These are phyloP conservation scores for Ctenopoma kingsleyae DNA, from an alignment of 2,797 vertebrate species.

Conservation along the genomic window DNA sequence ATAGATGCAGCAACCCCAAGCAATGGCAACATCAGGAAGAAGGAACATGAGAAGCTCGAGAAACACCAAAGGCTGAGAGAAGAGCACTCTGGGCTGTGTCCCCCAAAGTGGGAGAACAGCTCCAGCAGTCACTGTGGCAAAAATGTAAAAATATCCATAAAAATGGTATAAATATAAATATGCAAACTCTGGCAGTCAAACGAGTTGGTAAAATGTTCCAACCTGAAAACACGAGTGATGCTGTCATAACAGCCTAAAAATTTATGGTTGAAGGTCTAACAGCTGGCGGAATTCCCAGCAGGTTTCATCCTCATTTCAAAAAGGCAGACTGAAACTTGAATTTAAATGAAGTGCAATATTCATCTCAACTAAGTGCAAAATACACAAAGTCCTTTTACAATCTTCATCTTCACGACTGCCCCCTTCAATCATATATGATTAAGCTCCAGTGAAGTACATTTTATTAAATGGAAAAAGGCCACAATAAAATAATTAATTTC, in stretches of 20 bases:
- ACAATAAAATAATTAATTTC: conserved; percentile 51
- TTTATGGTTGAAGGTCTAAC: conserved; percentile 29
- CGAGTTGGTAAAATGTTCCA: conserved; percentile 2
- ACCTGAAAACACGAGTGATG: conserved; percentile 20
- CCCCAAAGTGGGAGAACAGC: no score
- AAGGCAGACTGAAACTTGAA: conserved; percentile 41
- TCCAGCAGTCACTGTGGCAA: neutral
- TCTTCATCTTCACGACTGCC: conserved; percentile 28
- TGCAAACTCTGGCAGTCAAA: neutral
- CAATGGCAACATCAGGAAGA: no score
- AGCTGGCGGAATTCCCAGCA: conserved; percentile 41
- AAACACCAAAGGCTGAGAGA: no score
- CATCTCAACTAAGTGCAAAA: conserved; percentile 48
- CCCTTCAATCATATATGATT: conserved; percentile 63
- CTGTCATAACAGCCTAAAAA: conserved; percentile 52
- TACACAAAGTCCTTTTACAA: conserved; percentile 41
- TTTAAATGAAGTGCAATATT: conserved; percentile 65
- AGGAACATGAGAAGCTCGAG: no score
- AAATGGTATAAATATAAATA: neutral
- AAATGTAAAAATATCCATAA: neutral
- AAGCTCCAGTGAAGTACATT: conserved; percentile 29
- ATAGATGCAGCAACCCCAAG: no score
- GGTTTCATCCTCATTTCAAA: conserved; percentile 40
- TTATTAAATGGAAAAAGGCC: conserved; percentile 46
- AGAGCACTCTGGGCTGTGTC: no score